A percentile compares a stretch with the other conserved stretches of the same genome.
These are phyloP conservation scores for Mastomys coucha DNA, from an alignment of 2,113 vertebrate species.

Conservation along the genomic window DNA sequence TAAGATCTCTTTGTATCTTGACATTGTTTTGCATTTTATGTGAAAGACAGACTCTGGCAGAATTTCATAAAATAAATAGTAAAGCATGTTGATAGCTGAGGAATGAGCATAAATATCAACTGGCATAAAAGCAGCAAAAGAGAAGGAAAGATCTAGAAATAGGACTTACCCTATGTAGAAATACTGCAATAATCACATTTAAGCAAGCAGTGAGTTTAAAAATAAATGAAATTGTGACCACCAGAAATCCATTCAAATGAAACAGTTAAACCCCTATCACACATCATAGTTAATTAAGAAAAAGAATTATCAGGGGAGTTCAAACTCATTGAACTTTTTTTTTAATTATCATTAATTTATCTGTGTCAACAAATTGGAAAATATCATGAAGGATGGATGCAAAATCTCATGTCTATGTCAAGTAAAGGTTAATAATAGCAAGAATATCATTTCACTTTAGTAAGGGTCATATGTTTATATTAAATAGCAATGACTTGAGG, in stretches of 20 bases:
- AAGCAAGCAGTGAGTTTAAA: neutral
- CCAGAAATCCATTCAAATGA: neutral
- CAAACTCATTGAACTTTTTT: neutral
- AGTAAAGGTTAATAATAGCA: neutral
- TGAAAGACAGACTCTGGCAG: neutral
- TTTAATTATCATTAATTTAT: neutral
- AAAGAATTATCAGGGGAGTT: neutral
- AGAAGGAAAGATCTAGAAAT: neutral
- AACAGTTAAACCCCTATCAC: neutral
- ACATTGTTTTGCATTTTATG: neutral
- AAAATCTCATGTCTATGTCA: neutral
- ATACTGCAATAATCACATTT: neutral
- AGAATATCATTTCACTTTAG: neutral
- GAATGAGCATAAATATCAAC: neutral
- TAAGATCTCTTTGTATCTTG: neutral
- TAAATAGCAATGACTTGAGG: neutral
- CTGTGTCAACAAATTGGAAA: neutral
- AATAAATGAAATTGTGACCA: neutral
- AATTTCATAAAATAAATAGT: neutral
- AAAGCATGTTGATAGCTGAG: neutral
- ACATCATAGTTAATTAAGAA: neutral
- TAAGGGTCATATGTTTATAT: neutral
- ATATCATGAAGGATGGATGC: neutral
- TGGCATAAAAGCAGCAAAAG: neutral
- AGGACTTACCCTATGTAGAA: neutral